phyloP scores from a whole-genome alignment of 2,113 vertebrate genomes.

The Solea senegalensis region DNA sequence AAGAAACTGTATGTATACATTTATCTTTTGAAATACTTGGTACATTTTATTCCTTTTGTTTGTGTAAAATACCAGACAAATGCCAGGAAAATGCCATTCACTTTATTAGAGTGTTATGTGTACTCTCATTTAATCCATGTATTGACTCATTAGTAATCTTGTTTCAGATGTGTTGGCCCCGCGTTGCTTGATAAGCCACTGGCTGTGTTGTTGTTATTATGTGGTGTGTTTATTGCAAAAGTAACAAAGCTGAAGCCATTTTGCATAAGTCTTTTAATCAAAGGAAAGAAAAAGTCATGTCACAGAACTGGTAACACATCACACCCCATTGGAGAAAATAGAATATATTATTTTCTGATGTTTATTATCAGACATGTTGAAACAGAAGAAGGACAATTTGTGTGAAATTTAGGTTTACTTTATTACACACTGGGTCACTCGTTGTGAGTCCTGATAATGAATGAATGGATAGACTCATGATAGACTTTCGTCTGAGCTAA shows the following conservation, averaged over 20 bases:
- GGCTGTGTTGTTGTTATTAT: constrained; percentile 21
- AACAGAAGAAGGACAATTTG: constrained; percentile 32
- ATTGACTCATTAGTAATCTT: constrained; percentile 28
- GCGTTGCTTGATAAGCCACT: constrained; percentile 34
- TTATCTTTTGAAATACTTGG: background rate
- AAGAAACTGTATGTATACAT: background rate
- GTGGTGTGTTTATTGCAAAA: constrained; percentile 29
- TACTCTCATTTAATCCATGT: constrained; percentile 34
- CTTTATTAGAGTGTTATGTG: constrained; percentile 9
- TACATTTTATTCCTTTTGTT: background rate
- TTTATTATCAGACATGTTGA: constrained; percentile 29
- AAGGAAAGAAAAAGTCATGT: constrained; percentile 52
- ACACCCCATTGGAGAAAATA: constrained; percentile 32
- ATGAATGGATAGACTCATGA: constrained; percentile 43
- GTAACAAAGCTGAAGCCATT: constrained; percentile 6
- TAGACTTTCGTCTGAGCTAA: constrained; percentile 44
- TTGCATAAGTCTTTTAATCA: constrained; percentile 72
- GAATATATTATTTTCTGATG: constrained; percentile 18
- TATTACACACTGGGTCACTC: constrained; percentile 54
- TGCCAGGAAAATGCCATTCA: background rate
- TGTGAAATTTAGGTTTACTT: constrained; percentile 24
- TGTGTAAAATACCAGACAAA: background rate
- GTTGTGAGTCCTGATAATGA: constrained; percentile 33
- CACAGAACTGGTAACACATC: constrained; percentile 66
- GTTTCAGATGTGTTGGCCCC: background rate